phyloP scores from a whole-genome alignment of 1,140 invertebrate genomes.

The Cephus cinctus region DNA sequence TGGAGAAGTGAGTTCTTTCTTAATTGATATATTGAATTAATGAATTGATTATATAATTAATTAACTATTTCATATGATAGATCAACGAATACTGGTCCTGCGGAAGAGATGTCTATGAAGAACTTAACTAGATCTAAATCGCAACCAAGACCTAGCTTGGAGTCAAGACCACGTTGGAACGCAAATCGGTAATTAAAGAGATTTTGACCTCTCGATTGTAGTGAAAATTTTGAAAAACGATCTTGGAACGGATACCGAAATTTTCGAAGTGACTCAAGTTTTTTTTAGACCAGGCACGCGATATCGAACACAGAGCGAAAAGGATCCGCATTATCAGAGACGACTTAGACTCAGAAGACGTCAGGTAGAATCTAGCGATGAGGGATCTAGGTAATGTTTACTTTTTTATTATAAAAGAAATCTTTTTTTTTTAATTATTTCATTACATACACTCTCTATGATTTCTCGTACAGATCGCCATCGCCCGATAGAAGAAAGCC shows the following conservation, averaged over 20 bases:
- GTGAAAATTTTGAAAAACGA: background rate
- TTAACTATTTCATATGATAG: constrained; percentile 25
- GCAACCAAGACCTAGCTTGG: constrained; percentile 29
- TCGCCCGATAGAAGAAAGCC: constrained; percentile 39
- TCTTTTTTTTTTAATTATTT: constrained; percentile 1
- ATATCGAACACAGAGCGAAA: constrained; percentile 76
- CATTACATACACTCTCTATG: background rate
- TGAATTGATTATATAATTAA: constrained; percentile 1
- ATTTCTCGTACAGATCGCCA: constrained; percentile 35
- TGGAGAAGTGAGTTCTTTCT: constrained; percentile 39
- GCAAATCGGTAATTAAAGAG: constrained; percentile 41
- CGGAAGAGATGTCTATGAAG: constrained; percentile 32
- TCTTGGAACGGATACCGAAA: constrained; percentile 2
- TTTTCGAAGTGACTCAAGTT: constrained; percentile 29
- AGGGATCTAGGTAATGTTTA: constrained; percentile 40
- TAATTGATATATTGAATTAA: background rate
- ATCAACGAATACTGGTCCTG: constrained; percentile 23
- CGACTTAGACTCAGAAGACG: constrained; percentile 60
- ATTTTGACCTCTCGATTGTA: background rate
- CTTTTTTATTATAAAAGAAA: background rate
- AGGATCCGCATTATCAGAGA: constrained; percentile 71
- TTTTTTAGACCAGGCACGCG: constrained; percentile 62
- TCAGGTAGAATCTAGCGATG: constrained; percentile 44
- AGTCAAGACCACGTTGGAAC: constrained; percentile 46
- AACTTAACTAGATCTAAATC: constrained; percentile 28